These are phyloP conservation scores for Oxyura jamaicensis DNA, from an alignment of 2,113 vertebrate genomes.

Conservation along the genomic window DNA sequence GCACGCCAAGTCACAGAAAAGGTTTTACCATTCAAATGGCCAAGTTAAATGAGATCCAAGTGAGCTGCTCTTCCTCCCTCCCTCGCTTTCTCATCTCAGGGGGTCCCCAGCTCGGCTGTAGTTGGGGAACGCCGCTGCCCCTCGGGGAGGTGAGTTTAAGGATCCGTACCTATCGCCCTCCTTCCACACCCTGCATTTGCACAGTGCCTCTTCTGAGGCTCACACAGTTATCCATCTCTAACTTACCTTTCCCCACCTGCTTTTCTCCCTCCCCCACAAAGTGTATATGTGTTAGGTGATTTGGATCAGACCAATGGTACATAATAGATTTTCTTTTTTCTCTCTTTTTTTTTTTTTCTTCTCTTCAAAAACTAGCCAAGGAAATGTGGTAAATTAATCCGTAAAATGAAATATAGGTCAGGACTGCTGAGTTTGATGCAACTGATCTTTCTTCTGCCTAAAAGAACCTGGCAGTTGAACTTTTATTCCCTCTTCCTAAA, in stretches of 20 bases:
- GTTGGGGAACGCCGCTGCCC: constrained; percentile 3
- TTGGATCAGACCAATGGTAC: constrained; percentile 60
- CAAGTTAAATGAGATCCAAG: constrained; percentile 66
- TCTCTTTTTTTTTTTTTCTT: not conserved
- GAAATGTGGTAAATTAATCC: constrained; percentile 63
- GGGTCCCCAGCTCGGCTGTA: constrained; percentile 16
- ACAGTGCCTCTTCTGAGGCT: constrained; percentile 34
- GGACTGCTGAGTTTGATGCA: constrained; percentile 63
- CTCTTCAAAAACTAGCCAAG: constrained; percentile 33
- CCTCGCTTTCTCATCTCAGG: constrained; percentile 1
- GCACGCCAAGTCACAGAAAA: constrained; percentile 66
- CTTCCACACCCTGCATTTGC: not conserved
- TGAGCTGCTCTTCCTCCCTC: not conserved
- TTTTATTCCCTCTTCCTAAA: constrained; percentile 32
- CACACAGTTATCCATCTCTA: not conserved
- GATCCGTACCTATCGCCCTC: constrained; percentile 32
- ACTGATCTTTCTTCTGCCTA: constrained; percentile 58
- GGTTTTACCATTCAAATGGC: constrained; percentile 45
- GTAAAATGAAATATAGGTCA: constrained; percentile 71
- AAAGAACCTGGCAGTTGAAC: constrained; percentile 53
- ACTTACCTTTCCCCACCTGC: constrained; percentile 43
- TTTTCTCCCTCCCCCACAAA: not conserved
- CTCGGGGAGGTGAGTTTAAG: constrained; percentile 33
- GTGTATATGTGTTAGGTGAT: not conserved
- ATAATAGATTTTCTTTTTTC: not conserved